These are phyloP conservation scores for Nebria salina DNA, from an alignment of 2,888 invertebrate species.

Conservation along the genomic window DNA sequence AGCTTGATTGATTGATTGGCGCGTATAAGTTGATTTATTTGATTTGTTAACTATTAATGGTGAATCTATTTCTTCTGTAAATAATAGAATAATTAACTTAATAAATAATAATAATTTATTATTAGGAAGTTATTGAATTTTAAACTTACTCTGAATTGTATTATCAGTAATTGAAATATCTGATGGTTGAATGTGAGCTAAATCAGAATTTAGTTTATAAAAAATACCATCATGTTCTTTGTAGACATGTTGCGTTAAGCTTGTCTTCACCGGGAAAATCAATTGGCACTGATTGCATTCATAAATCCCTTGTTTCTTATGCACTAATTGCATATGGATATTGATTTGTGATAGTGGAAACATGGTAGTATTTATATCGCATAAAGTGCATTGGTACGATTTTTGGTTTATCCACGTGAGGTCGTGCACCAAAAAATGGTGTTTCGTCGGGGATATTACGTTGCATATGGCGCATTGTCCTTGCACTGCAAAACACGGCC, in stretches of 20 bases:
- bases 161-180: neutral
- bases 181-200: neutral
- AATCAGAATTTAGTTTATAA: neutral
- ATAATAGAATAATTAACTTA: too few species aligned
- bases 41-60: neutral
- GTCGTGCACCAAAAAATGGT: neutral
- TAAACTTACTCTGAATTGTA: neutral
- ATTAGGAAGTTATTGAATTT: neutral
- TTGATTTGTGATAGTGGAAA: neutral
- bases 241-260: neutral
- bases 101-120: neutral
- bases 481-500: neutral
- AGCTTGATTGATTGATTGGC: neutral
- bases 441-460: neutral
- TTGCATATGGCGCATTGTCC: neutral
- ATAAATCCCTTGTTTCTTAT: neutral
- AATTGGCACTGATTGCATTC: neutral
- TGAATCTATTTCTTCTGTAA: neutral
- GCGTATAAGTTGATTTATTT: neutral
- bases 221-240: neutral
- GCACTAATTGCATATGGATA: neutral
- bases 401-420: neutral
- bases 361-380: neutral
- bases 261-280: neutral
- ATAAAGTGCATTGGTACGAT: neutral